Evolutionary conservation across 2,888 invertebrate genomes (phyloP), one percentile per base, ranked within the genome.

Genomic region (Zeuzera pyrina): DNA sequence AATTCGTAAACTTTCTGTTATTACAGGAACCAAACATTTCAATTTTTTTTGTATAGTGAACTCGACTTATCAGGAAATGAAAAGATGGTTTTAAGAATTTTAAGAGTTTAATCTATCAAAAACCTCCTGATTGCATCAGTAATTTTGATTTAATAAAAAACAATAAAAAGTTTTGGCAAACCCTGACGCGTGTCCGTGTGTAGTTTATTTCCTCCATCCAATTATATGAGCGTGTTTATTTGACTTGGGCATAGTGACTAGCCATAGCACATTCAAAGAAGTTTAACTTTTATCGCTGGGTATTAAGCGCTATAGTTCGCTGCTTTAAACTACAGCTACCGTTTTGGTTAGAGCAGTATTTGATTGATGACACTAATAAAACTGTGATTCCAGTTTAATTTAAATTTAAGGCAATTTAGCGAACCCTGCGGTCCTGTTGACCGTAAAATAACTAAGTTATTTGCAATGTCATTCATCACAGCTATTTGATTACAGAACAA

Each of bases 321-420:
- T 39, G 44, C 34, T 26, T 32, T 38, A 42, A 57, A 48, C 48
- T 45, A 41, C 36, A 47, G 45, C 52, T 52, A 54, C 53, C 60
- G 54, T 64, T 63, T 63, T 45, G 52, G 47, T 54, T 68, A 62
- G 69, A 62, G 58, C 72, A 66, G 63, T 63, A 61, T 78, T 79
- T 81, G 81, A 83, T 83, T 83, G 81, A 83, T 83, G 78, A 73
- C 57, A 57, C 73, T 81, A 83, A 83, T 81, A 83, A 79, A 78
- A 78, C 69, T 71, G 76, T 69, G 78, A 79, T 78, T 79, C 74
- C 69, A 71, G 77, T 79, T 81, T 81, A 81, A 83, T 83, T 83
- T 83, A 72, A 81, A 81, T 81, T 81, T 78, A 79, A 81, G 70
- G 69, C 74, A 79, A 79, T 79, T 78, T 77, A 67, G 62, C 64